Conservation (phyloP, 2,113 vertebrate species). For the Hylia prasina region DNA sequence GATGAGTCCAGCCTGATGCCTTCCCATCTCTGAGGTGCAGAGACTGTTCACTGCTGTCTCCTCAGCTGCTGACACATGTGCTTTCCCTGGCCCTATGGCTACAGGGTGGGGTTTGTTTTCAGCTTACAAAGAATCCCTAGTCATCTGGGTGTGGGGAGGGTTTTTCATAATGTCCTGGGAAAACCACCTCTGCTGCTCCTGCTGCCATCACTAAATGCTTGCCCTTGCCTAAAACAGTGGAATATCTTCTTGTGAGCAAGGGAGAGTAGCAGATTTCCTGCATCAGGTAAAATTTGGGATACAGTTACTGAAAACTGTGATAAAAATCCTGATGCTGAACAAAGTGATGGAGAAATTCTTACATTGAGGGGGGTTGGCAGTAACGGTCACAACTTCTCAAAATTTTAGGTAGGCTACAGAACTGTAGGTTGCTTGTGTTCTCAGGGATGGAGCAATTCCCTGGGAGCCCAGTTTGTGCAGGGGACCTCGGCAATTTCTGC, state of each 20-base stretch:
- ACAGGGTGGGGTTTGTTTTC: constrained; percentile 47
- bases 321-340: background rate
- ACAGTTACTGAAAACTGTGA: background rate
- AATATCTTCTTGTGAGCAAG: background rate
- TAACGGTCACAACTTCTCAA: background rate
- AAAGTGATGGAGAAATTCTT: background rate
- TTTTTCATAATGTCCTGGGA: constrained; percentile 7
- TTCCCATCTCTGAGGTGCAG: background rate
- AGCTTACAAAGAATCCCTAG: constrained; percentile 5
- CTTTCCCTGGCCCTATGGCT: background rate
- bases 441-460: background rate
- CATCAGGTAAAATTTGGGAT: background rate
- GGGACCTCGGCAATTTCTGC: background rate
- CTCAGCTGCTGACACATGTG: background rate
- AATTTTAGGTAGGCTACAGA: background rate
- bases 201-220: background rate
- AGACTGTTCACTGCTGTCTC: background rate
- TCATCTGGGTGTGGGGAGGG: constrained; percentile 12
- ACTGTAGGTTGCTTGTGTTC: background rate
- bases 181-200: background rate
- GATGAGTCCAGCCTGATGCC: background rate
- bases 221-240: background rate
- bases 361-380: background rate
- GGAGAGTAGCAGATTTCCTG: background rate
- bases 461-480: background rate